These are phyloP conservation scores for Dryadula phaetusa DNA, from an alignment of 2,888 invertebrate species.

Conservation along the genomic window DNA sequence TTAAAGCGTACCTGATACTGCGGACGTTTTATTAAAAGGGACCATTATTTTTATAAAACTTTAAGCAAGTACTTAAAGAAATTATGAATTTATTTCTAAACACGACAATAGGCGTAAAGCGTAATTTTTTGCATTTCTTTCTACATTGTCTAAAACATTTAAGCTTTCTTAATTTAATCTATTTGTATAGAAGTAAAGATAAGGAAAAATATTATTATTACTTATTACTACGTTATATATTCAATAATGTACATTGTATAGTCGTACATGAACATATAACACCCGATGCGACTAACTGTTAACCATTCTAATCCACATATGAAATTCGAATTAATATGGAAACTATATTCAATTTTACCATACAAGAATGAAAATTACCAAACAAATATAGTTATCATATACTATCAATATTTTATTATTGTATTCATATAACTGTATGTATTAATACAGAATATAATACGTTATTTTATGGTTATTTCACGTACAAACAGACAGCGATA, in stretches of 20 bases:
- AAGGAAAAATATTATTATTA: too few relatives aligned
- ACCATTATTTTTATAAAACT: not conserved
- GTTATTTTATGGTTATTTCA: not conserved
- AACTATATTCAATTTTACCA: too few relatives aligned
- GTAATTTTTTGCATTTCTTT: not conserved
- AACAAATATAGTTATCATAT: too few relatives aligned
- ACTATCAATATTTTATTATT: too few relatives aligned
- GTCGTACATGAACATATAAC: not conserved
- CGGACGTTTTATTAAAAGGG: conserved; percentile 5
- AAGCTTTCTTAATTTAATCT: not conserved
- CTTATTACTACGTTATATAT: too few relatives aligned
- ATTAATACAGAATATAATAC: not conserved
- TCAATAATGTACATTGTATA: not conserved
- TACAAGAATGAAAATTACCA: too few relatives aligned
- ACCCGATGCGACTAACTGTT: not conserved
- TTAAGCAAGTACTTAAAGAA: conserved; percentile 11
- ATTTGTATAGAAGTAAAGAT: not conserved
- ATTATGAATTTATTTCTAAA: conserved; percentile 4
- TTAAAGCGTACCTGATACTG: conserved; percentile 8
- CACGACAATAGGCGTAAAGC: not conserved
- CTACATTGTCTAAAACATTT: not conserved
- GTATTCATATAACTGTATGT: not conserved
- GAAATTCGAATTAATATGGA: too few relatives aligned
- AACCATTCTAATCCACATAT: too few relatives aligned
- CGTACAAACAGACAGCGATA: not conserved